Percentiles rank a stretch among this genome's conserved stretches.
phyloP scores from a whole-genome alignment of 2,888 invertebrate species.

The Ectobius pallidus region DNA sequence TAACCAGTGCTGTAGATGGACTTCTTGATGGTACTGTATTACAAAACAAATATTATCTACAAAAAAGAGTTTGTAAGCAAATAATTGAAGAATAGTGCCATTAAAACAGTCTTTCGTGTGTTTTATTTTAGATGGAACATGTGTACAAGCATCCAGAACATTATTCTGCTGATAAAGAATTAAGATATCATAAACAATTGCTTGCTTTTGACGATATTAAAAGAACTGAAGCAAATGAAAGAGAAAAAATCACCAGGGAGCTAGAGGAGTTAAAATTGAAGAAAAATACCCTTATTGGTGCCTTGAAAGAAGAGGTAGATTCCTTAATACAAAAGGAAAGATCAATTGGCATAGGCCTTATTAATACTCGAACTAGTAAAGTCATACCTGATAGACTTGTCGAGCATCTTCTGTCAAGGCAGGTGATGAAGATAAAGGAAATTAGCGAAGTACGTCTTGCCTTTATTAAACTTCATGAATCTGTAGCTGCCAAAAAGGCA shows the following conservation, averaged over 20 bases:
- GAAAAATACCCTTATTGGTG: neutral
- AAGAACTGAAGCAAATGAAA: constrained; percentile 43
- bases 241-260: constrained; percentile 32
- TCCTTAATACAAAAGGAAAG: constrained; percentile 49
- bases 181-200: constrained; percentile 50
- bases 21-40: too few relatives aligned
- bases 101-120: too few relatives aligned
- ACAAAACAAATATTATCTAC: too few relatives aligned
- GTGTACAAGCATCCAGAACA: constrained; percentile 48
- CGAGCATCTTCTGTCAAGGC: constrained; percentile 49
- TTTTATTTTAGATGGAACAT: constrained; percentile 50
- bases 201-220: constrained; percentile 47
- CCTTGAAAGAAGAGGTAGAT: constrained; percentile 45
- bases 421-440: constrained; percentile 48
- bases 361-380: constrained; percentile 52
- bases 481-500: constrained; percentile 49
- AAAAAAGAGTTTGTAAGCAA: too few relatives aligned
- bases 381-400: constrained; percentile 48
- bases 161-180: constrained; percentile 45
- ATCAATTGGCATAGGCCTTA: constrained; percentile 51
- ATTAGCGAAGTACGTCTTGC: constrained; percentile 50
- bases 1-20: too few relatives aligned
- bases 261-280: neutral
- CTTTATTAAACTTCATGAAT: constrained; percentile 51
- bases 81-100: too few relatives aligned